Evolutionary conservation across 2,888 invertebrate genomes (phyloP).

Genomic region (Bombylius major): DNA sequence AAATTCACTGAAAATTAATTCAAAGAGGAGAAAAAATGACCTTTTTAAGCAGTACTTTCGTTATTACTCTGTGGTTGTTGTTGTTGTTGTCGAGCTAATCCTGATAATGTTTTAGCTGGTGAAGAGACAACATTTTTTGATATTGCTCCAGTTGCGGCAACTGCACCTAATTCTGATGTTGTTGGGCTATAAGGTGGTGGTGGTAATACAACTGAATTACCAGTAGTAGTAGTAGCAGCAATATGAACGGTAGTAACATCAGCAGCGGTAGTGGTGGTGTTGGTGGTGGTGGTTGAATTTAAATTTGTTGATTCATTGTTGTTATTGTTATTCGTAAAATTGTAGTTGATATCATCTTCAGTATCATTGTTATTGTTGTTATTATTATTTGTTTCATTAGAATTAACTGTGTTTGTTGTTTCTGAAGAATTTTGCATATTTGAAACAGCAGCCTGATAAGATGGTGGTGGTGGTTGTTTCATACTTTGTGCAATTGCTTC

Average conservation of each 20-base stretch:
- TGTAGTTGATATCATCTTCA: neutral
- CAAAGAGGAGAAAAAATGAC: too few relatives aligned
- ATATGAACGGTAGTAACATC: too few relatives aligned
- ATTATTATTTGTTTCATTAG: constrained; percentile 6
- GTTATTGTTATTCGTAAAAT: neutral
- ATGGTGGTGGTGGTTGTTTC: constrained; percentile 60
- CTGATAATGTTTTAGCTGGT: too few relatives aligned
- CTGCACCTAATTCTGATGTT: too few relatives aligned
- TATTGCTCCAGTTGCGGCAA: too few relatives aligned
- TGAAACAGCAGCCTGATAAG: constrained; percentile 50
- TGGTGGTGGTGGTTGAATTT: neutral
- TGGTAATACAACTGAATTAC: too few relatives aligned
- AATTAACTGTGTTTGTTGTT: constrained; percentile 6
- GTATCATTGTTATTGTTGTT: neutral
- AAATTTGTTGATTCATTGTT: neutral
- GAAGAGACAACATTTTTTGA: too few relatives aligned
- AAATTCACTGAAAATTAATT: too few relatives aligned
- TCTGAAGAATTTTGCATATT: constrained; percentile 16
- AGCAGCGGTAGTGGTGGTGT: too few relatives aligned
- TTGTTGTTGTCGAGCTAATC: neutral
- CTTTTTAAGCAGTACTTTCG: neutral
- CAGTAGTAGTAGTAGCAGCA: too few relatives aligned
- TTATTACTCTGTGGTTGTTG: neutral
- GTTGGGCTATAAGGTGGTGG: too few relatives aligned
- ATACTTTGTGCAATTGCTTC: constrained; percentile 44